A percentile compares a stretch with the other conserved stretches of the same genome.
Conservation (phyloP, 1,140 invertebrate genomes). For the Drosophila virilis region DNA sequence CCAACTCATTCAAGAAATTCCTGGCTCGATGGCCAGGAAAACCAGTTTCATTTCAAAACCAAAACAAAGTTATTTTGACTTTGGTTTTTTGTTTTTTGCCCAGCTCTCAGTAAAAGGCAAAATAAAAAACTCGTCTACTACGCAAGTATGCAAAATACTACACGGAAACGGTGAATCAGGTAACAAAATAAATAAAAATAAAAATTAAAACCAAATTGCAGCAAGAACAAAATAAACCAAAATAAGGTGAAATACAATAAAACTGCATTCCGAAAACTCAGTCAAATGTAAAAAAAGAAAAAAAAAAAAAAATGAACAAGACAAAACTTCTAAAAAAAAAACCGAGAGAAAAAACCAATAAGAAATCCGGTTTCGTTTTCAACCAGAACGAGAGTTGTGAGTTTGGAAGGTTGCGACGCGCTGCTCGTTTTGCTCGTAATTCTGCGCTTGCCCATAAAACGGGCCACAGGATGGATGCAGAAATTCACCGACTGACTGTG, state of each 20-base stretch:
- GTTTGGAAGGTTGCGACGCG: slow-evolving; percentile 40
- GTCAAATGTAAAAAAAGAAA: slow-evolving; percentile 65
- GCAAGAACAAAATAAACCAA: slow-evolving; percentile 38
- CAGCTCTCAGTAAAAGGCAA: slow-evolving; percentile 18
- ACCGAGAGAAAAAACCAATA: slow-evolving; percentile 45
- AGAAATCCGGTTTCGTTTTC: slow-evolving; percentile 81
- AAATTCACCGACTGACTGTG: slow-evolving; percentile 37
- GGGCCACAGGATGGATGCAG: slow-evolving; percentile 46
- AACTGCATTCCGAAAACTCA: slow-evolving; percentile 77
- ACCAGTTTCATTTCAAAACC: slow-evolving; percentile 67
- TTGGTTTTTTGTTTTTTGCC: slow-evolving; percentile 21
- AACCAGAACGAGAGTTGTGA: slow-evolving; percentile 62
- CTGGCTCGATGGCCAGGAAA: slow-evolving; percentile 7
- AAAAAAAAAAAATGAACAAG: slow-evolving; percentile 33
- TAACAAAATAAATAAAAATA: slow-evolving; percentile 29
- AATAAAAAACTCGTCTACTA: slow-evolving; percentile 46
- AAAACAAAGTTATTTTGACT: slow-evolving; percentile 62
- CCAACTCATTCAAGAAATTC: slow-evolving; percentile 39
- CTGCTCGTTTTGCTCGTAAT: slow-evolving; percentile 29
- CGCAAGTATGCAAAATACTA: slow-evolving; percentile 52
- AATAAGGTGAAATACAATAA: slow-evolving; percentile 54
- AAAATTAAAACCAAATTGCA: slow-evolving; percentile 31
- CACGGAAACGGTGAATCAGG: slow-evolving; percentile 66
- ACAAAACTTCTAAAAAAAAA: slow-evolving; percentile 65
- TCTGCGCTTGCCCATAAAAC: slow-evolving; percentile 46